Evolutionary conservation across 2,888 invertebrate genomes (phyloP), one percentile per base, ranked within the genome.

Genomic region (Troides oblongomaculatus): DNA sequence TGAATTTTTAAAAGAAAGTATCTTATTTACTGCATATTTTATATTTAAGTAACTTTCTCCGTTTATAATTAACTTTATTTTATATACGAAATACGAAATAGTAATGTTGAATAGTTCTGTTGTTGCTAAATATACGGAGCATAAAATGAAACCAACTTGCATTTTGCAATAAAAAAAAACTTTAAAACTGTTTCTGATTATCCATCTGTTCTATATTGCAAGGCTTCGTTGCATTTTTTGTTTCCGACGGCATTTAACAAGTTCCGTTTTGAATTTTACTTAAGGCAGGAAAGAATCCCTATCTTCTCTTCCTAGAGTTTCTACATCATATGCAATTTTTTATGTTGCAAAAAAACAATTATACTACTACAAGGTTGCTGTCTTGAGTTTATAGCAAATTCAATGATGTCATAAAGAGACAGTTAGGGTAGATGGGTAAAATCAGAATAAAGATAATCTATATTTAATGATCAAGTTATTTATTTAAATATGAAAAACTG

Each of bases 211-310:
- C 23, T 56, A 21, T 67, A n/a, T 39, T 39, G 62, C 60, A 56
- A 39, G 69, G 70, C 66, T 70, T 70, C 70, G 4, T 63, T 66
- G 56, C n/a, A 50, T 66, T 70, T 66, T 70, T 70, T 70, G 25
- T 58, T 68, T 68, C 14, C 62, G 60, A 60, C 53, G 66, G 66
- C 59, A 66, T 63, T 70, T 70, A 53, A 66, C 60, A 63, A 66
- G 39, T 53, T 18, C 58, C 39, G 60, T 60, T 39, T 36, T 25
- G 60, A 56, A 30, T 62, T 18, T 66, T 63, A 50, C 58, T 58
- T 66, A 70, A 62, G 23, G 62, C 70, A 60, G 70, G 70, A 70
- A 66, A 10, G 70, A 66, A 66, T 66, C 62, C 62, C 17, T 53
- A 59, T 62, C 62, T 18, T 57, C 12, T 12, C 56, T 66, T 70